Evolutionary conservation across 1,140 invertebrate species (phyloP), one percentile per base, ranked within the genome.

Genomic region (Lamellibrachia luymesi): DNA sequence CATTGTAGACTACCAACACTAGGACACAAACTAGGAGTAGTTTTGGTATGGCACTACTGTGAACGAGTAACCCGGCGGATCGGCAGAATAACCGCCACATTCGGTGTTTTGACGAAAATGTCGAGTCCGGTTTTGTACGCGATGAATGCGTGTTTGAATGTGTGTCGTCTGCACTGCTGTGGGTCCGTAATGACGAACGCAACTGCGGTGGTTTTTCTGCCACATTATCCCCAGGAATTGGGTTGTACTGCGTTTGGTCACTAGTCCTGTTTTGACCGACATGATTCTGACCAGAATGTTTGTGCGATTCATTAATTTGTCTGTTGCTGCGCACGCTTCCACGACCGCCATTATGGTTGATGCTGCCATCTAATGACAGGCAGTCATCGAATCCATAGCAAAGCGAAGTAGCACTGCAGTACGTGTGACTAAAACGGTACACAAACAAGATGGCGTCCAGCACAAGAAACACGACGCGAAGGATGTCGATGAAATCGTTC

Each of bases 361-460:
- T 91, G 4, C 49, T 51, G 49, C 89, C 50, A 49, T 93, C 64
- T 52, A 38, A 25, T 64, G 51, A 50, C 22, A 92, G 17, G 25
- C 64, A 90, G 49, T 93, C 92, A n/a, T 92, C 27, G 49, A 93
- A 93, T 38, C 93, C 93, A 50, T 52, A 49, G 52, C 64, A 92
- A 2, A 93, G 51, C 22, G 90, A 50, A 10, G 51, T 51, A 27
- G 92, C 92, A 38, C 51, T 93, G 51, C 89, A 50, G 92, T 93
- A 93, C 6, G 92, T 93, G 49, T 92, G 93, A n/a, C 49, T 91
- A 51, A 52, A 90, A 13, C 93, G 93, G 51, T 92, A 93, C n/a
- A 93, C 51, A 22, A 93, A 27, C n/a, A 93, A 92, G 50, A 93
- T 50, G n/a, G 92, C 93, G 89, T 93, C 93, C 89, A 93, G 49